Conservation (phyloP, 2,888 invertebrate genomes). For the Harpalus rufipes region DNA sequence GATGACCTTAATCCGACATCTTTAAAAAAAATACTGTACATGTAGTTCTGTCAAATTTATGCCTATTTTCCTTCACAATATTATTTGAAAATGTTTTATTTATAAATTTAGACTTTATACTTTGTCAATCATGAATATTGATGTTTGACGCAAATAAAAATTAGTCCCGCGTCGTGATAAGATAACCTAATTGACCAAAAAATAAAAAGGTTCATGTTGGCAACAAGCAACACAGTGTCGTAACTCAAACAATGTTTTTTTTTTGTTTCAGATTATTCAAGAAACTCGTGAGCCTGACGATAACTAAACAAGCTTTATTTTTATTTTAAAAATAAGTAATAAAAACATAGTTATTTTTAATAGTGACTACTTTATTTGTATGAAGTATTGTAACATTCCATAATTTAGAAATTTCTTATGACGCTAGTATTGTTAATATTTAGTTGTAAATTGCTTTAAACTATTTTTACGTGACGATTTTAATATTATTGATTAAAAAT, state of each 20-base stretch:
- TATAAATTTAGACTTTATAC: not conserved
- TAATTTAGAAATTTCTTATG: constrained; percentile 18
- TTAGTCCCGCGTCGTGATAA: not conserved
- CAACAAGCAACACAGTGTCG: constrained; percentile 34
- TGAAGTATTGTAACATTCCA: constrained; percentile 20
- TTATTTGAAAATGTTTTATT: not conserved
- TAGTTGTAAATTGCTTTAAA: constrained; percentile 24
- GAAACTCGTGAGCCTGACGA: constrained; percentile 73
- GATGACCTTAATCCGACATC: too few species aligned
- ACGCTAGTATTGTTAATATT: constrained; percentile 49
- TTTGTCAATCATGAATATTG: constrained; percentile 15
- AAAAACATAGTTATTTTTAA: not conserved
- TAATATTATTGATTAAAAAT: constrained; percentile 12
- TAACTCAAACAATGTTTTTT: constrained; percentile 30
- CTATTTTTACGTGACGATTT: constrained; percentile 26
- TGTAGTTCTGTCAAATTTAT: not conserved
- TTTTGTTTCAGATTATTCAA: constrained; percentile 72
- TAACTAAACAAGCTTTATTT: constrained; percentile 70
- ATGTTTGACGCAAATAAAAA: constrained; percentile 33
- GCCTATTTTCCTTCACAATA: not conserved
- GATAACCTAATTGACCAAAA: constrained; percentile 34
- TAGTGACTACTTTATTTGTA: constrained; percentile 34
- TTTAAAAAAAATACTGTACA: too few species aligned
- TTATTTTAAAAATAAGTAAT: constrained; percentile 15
- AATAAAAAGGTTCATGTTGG: constrained; percentile 1